phyloP scores from a whole-genome alignment of 2,888 invertebrate species.

The Diabrotica balteata region DNA sequence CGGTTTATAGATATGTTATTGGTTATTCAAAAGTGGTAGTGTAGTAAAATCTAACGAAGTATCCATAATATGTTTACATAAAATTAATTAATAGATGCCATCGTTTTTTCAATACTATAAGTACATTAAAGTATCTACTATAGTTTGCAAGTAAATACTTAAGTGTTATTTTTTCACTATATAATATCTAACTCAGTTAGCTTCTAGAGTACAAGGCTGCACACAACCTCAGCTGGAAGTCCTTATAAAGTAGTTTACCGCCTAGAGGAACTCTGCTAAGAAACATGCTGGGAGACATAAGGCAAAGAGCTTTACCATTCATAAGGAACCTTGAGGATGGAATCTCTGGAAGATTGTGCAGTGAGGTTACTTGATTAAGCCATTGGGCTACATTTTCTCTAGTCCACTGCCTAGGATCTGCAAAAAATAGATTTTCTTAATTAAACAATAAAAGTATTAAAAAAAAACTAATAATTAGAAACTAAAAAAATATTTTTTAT shows the following conservation, averaged over 20 bases:
- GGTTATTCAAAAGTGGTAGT: too few species aligned
- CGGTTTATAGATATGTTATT: too few species aligned
- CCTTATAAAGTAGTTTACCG: constrained; percentile 74
- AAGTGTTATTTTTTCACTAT: too few species aligned
- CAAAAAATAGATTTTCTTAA: constrained; percentile 39
- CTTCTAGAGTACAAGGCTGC: constrained; percentile 66
- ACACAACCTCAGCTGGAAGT: constrained; percentile 73
- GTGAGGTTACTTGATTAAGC: constrained; percentile 66
- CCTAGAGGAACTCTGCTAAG: constrained; percentile 72
- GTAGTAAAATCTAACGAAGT: neutral
- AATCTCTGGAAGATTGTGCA: constrained; percentile 66
- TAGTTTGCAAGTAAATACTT: too few species aligned
- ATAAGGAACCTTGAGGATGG: constrained; percentile 73
- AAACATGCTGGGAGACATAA: constrained; percentile 82
- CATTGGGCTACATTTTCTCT: constrained; percentile 74
- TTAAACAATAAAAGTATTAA: too few species aligned
- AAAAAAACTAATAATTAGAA: too few species aligned
- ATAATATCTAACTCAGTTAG: constrained; percentile 19
- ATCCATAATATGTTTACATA: neutral
- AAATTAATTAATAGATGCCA: too few species aligned
- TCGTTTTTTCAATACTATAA: too few species aligned
- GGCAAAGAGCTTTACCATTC: constrained; percentile 82
- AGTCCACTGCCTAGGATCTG: constrained; percentile 78
- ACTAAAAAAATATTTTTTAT: too few species aligned
- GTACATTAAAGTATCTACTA: too few species aligned